Evolutionary conservation across 2,888 invertebrate genomes (phyloP).

Genomic region (Hyposoter didymator): DNA sequence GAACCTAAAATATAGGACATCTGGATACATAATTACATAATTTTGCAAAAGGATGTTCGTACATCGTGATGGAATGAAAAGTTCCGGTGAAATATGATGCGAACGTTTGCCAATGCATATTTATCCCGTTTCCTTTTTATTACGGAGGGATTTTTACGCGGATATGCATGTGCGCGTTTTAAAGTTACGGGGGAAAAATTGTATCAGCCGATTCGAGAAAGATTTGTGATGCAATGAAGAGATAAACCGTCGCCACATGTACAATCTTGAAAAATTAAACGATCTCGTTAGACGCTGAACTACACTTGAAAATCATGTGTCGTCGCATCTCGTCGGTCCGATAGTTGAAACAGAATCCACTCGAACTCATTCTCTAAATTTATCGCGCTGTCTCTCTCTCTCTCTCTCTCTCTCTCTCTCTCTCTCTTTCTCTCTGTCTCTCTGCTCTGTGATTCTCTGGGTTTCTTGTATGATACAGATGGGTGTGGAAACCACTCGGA

Average conservation of each 20-base stretch:
- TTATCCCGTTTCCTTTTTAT: not conserved
- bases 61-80: too few relatives aligned
- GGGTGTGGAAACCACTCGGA: slow-evolving; percentile 52
- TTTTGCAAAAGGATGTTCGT: too few relatives aligned
- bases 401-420: slow-evolving; percentile 9
- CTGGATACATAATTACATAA: too few relatives aligned
- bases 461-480: slow-evolving; percentile 22
- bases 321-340: slow-evolving; percentile 41
- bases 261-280: slow-evolving; percentile 28
- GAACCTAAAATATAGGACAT: not conserved
- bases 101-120: not conserved
- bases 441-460: not conserved
- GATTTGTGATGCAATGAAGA: slow-evolving; percentile 11
- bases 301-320: slow-evolving; percentile 38
- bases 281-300: slow-evolving; percentile 41
- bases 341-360: slow-evolving; percentile 50
- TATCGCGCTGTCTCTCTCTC: slow-evolving; percentile 28
- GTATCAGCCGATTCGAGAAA: slow-evolving; percentile 1
- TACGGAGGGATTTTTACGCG: not conserved
- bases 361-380: slow-evolving; percentile 56
- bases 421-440: slow-evolving; percentile 4
- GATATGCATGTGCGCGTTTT: not conserved
- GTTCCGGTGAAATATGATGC: not conserved
- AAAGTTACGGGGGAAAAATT: not conserved
- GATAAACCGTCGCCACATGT: slow-evolving; percentile 17